These are phyloP conservation scores for Galerucella pusilla DNA, from an alignment of 2,888 invertebrate species.

Conservation along the genomic window DNA sequence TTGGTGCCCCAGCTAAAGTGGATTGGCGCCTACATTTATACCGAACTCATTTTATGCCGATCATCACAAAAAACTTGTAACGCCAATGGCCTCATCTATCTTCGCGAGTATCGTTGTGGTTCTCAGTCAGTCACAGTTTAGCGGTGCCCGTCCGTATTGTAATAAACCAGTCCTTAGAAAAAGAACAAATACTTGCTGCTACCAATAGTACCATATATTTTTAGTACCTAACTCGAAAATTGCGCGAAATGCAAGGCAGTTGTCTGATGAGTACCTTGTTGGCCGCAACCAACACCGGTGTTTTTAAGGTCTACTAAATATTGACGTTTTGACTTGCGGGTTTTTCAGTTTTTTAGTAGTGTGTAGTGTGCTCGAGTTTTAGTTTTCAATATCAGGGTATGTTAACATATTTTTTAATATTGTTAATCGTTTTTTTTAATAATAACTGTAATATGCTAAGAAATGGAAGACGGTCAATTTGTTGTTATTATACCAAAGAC, in stretches of 20 bases:
- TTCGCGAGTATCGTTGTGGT: constrained; percentile 8
- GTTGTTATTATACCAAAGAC: too few species aligned
- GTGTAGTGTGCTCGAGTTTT: not conserved
- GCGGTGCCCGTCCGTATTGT: constrained; percentile 15
- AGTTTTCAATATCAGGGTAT: too few species aligned
- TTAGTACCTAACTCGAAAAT: constrained; percentile 28
- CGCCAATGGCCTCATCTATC: constrained; percentile 16
- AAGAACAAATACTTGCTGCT: constrained; percentile 25
- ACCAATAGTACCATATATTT: constrained; percentile 27
- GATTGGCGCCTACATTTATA: not conserved
- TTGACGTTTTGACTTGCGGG: not conserved
- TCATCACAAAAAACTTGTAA: constrained; percentile 2
- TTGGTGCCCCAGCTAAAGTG: not conserved
- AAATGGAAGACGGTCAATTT: too few species aligned
- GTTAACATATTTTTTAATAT: too few species aligned
- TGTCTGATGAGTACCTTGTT: constrained; percentile 7
- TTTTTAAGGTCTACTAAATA: not conserved
- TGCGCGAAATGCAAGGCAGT: constrained; percentile 26
- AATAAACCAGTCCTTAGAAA: constrained; percentile 20
- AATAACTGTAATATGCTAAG: too few species aligned
- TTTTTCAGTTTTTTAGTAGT: not conserved
- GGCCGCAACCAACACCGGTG: not conserved
- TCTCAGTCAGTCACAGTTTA: constrained; percentile 17
- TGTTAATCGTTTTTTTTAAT: too few species aligned
- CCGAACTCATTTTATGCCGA: not conserved